Base-by-base conservation (phyloP, 2,797 vertebrate genomes). In the Rhynchonycteris naso region DNA sequence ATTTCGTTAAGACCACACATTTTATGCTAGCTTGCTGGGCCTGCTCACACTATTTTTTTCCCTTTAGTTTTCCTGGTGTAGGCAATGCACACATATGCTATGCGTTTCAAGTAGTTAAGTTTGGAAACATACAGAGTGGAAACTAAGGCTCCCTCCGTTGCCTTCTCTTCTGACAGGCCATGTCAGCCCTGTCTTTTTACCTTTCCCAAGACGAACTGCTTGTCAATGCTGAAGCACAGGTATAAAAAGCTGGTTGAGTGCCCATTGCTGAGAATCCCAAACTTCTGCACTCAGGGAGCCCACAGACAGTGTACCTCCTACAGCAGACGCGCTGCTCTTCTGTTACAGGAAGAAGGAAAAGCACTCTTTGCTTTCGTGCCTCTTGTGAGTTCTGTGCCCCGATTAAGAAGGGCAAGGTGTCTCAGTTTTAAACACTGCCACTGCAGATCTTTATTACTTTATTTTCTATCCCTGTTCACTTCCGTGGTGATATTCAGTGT, bases 241-340 rank as follows among this genome's bases (percentile, higher is more conserved):
- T 83, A 80, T 66, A 95, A 68, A 56, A 91, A 81, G 35, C n/a
- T 91, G 76, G 66, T 93, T 52, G 54, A 81, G 59, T 72, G 38
- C 18, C 12, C 86, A 82, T 26, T 71, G 26, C n/a, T 83, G 11
- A 11, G 35, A 86, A 59, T 65, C 30, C 65, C 61, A 78, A 5
- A 30, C 72, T 79, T 63, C 35, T 80, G 13, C 26, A 11, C 5
- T 22, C 14, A 87, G 92, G 30, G 22, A 82, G 15, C 59, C 43
- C 19, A 63, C 35, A 72, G 16, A 30, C 63, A 35, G 54, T 18
- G 33, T 19, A 35, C 2, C 33, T 71, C 30, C 59, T 83, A 65
- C 3, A n/a, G 9, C 14, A n/a, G 35, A 69, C 10, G 76, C 33
- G 21, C 21, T 79, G 18, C n/a, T 72, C 2, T 85, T 66, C 65